Evolutionary conservation across 2,888 invertebrate genomes (phyloP).

Genomic region (Andricus curvator): DNA sequence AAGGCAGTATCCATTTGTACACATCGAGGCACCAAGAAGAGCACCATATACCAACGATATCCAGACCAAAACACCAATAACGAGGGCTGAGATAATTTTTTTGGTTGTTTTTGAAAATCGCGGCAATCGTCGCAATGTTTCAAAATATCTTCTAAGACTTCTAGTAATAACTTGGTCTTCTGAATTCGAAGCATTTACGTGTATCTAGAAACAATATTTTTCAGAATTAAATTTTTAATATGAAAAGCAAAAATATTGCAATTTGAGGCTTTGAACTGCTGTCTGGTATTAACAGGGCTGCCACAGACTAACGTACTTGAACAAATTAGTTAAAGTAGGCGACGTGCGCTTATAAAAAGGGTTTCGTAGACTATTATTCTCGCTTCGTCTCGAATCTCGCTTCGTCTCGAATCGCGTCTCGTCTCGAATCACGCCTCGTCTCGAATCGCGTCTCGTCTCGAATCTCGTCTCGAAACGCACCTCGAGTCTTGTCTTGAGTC

Average conservation of each 20-base stretch:
- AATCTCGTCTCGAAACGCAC: too few relatives aligned
- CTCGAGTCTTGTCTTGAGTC: too few relatives aligned
- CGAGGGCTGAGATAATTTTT: conserved; percentile 46
- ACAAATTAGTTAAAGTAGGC: too few relatives aligned
- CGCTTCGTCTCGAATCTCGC: too few relatives aligned
- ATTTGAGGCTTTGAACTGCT: background rate
- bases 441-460: too few relatives aligned
- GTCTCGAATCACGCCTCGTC: too few relatives aligned
- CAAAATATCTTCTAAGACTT: background rate
- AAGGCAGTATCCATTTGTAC: conserved; percentile 58
- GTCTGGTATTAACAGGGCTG: too few relatives aligned
- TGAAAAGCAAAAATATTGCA: background rate
- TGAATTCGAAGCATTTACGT: background rate
- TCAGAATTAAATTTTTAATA: background rate
- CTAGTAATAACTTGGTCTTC: background rate
- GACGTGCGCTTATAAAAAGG: too few relatives aligned
- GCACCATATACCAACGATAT: conserved; percentile 61
- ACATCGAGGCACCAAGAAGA: conserved; percentile 63
- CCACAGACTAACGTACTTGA: too few relatives aligned
- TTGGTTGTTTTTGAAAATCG: background rate
- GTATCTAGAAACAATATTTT: background rate
- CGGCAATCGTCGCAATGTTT: background rate
- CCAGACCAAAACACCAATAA: conserved; percentile 60
- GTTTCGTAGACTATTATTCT: too few relatives aligned
- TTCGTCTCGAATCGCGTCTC: too few relatives aligned